Conservation (phyloP, 2,797 vertebrate species). For the Anas capensis region DNA sequence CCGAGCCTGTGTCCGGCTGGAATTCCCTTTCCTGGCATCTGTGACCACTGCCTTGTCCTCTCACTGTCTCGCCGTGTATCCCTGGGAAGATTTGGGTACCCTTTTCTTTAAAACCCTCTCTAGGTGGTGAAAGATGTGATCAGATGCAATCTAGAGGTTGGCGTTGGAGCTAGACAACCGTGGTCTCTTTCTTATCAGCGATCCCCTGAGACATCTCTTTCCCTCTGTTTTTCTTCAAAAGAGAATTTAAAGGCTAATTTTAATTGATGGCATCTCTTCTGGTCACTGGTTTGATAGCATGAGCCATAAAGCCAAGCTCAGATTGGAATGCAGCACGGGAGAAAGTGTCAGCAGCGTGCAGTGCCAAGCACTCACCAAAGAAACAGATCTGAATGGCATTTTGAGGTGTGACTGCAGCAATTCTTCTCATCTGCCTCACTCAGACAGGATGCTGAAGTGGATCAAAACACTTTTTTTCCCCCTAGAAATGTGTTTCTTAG, state of each 20-base stretch:
- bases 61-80: neutral
- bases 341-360: neutral
- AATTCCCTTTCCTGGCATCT: neutral
- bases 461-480: neutral
- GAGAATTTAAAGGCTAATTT: conserved; percentile 45
- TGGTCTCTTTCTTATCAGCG: neutral
- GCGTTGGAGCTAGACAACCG: neutral
- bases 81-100: neutral
- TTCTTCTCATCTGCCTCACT: conserved; percentile 24
- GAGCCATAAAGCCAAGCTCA: neutral
- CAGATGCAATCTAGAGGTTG: neutral
- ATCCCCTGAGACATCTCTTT: neutral
- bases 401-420: neutral
- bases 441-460: neutral
- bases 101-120: neutral
- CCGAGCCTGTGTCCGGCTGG: accelerated
- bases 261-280: conserved; percentile 9
- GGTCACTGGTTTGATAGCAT: neutral
- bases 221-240: neutral
- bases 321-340: neutral
- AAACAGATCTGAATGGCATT: conserved; percentile 6
- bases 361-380: neutral
- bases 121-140: neutral
- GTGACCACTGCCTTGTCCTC: neutral
- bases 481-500: neutral